Percentiles rank a stretch among this genome's conserved stretches.
phyloP scores from a whole-genome alignment of 1,140 invertebrate species.

The Dinoponera quadriceps region DNA sequence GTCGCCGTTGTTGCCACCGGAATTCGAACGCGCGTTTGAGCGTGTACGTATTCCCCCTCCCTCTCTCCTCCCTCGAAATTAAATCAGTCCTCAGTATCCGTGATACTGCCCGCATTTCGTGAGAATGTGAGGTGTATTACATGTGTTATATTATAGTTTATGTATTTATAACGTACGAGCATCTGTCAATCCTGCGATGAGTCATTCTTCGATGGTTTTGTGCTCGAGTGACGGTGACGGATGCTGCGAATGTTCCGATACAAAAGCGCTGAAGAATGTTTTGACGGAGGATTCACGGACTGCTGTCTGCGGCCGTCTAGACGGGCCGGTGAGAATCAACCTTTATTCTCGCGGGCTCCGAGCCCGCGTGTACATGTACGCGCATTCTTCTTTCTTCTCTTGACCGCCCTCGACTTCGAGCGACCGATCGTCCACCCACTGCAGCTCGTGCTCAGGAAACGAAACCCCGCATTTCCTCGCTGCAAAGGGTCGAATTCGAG shows the following conservation, averaged over 20 bases:
- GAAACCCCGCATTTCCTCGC: slow-evolving; percentile 41
- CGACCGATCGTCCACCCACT: not conserved
- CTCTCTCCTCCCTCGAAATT: not conserved
- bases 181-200: too few relatives aligned
- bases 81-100: not conserved
- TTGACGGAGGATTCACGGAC: too few relatives aligned
- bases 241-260: too few relatives aligned
- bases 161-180: too few relatives aligned
- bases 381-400: slow-evolving; percentile 4
- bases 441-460: slow-evolving; percentile 11
- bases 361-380: not conserved
- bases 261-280: not conserved
- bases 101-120: not conserved
- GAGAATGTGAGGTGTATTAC: too few relatives aligned
- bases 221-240: too few relatives aligned
- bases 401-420: not conserved
- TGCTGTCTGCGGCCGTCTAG: too few relatives aligned
- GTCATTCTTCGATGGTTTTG: too few relatives aligned
- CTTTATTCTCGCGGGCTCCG: not conserved
- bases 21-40: not conserved
- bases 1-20: too few relatives aligned
- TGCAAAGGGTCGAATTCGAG: slow-evolving; percentile 48
- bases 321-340: too few relatives aligned
- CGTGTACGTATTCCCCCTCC: too few relatives aligned
- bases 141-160: too few relatives aligned